Base-by-base conservation (phyloP, 1,140 invertebrate genomes). In the Himalopsyche phryganea region DNA sequence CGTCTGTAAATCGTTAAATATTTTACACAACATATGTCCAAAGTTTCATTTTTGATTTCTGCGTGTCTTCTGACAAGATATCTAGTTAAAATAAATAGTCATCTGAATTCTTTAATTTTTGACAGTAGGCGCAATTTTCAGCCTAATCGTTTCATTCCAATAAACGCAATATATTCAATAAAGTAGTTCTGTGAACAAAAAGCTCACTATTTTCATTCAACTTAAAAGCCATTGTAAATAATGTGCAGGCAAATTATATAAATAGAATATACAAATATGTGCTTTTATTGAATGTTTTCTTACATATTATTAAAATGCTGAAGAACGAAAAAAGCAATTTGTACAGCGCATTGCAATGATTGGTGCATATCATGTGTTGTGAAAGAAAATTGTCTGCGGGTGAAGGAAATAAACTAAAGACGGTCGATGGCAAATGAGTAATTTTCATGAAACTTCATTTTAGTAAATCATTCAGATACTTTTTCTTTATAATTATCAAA, bases 361-460 rank as follows among this genome's bases (percentile, higher is more conserved):
- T 57, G 53, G 57, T 63, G 61, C 61, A 60, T 63, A 60, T 60
- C 57, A 63, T 41, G 49, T 60, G 57, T 57, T 63, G 57, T 63
- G 57, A 60, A 48, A 58, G 49, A 50, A 32, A 50, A 23, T 11
- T 47, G 52, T 54, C 11, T 18, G 49, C 20, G 14, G n/a, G 40
- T 14, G 36, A 41, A 18, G 35, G 32, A 33, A 28, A 28, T 3
- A 28, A 28, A 28, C 23, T n/a, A 28, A 28, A 28, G 9, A 28
- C 9, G 23, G 23, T 28, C 9, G 23, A 28, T 28, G 3, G 4
- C 23, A 28, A 28, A 28, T 9, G 23, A 5, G 9, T 28, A 9
- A 9, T 28, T 28, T 28, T 28, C 23, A 28, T 28, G 9, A 28
- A 28, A 28, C 23, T 28, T 28, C 23, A 28, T 28, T 28, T 28